Conservation (phyloP, 2,888 invertebrate genomes). For the Saturnia pavonia region DNA sequence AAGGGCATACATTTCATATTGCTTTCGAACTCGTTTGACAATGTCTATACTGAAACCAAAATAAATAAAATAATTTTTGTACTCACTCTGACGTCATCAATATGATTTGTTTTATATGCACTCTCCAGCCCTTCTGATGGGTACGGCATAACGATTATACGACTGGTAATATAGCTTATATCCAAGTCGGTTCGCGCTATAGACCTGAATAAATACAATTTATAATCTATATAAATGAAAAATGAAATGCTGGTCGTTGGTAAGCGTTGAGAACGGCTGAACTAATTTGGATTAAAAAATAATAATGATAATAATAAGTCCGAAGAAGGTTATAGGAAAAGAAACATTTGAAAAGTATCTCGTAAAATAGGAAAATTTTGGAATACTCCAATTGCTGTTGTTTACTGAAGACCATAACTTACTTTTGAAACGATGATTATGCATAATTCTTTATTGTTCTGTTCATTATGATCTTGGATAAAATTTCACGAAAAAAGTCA, state of each 20-base stretch:
- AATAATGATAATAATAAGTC: too few relatives aligned
- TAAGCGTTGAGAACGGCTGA: background rate
- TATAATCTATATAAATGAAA: background rate
- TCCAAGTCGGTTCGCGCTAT: constrained; percentile 94
- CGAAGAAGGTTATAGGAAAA: too few relatives aligned
- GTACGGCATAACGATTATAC: constrained; percentile 96
- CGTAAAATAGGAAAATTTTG: too few relatives aligned
- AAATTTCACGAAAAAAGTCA: too few relatives aligned
- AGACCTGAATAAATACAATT: constrained; percentile 72
- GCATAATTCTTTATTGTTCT: too few relatives aligned
- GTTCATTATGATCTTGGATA: too few relatives aligned
- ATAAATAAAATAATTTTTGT: background rate
- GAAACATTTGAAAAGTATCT: too few relatives aligned
- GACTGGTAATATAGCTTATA: constrained; percentile 94
- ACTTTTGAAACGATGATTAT: too few relatives aligned
- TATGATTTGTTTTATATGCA: constrained; percentile 94
- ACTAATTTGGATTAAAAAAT: too few relatives aligned
- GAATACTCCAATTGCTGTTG: too few relatives aligned
- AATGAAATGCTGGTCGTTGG: too few relatives aligned
- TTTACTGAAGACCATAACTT: too few relatives aligned
- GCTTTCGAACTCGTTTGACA: background rate
- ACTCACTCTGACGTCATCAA: constrained; percentile 91
- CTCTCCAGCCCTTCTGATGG: constrained; percentile 97
- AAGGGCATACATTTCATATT: background rate
- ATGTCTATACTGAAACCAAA: background rate